Percentiles rank a stretch among this genome's conserved stretches.
Evolutionary conservation across 2,113 vertebrate species (phyloP).

Genomic region (Platysteira castanea): DNA sequence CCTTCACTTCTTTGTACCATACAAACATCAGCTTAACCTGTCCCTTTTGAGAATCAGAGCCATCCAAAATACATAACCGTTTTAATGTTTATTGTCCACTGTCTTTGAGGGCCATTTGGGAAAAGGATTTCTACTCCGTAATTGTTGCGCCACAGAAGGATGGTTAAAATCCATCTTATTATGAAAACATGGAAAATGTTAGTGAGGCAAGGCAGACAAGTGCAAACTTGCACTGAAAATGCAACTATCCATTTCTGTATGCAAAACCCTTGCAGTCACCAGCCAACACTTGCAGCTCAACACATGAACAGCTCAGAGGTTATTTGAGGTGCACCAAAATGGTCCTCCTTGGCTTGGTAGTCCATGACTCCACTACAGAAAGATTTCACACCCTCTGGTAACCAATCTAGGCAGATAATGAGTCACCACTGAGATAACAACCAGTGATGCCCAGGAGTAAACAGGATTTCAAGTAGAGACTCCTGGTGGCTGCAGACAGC

Average conservation of each 20-base stretch:
- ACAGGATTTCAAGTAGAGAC: neutral
- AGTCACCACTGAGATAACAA: slow-evolving; percentile 1
- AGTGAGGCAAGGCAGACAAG: neutral
- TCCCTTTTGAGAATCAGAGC: neutral
- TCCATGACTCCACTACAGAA: neutral
- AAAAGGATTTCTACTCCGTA: neutral
- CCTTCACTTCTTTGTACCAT: neutral
- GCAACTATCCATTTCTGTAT: neutral
- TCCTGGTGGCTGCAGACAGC: neutral
- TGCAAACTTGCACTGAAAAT: neutral
- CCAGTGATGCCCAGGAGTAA: neutral
- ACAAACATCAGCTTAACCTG: neutral
- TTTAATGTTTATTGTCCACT: neutral
- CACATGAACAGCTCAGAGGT: slow-evolving; percentile 20
- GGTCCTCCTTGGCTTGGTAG: slow-evolving; percentile 10
- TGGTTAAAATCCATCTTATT: neutral
- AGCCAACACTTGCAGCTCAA: neutral
- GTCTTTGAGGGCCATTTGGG: neutral
- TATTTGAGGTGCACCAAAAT: slow-evolving; percentile 43
- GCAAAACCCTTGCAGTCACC: neutral
- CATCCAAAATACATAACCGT: neutral
- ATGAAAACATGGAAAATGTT: neutral
- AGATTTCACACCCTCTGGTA: slow-evolving; percentile 28
- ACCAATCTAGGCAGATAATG: neutral
- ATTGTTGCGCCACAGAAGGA: neutral